Evolutionary conservation across 1,140 invertebrate species (phyloP), one percentile per base, ranked within the genome.

Genomic region (Zelostemma sp.): DNA sequence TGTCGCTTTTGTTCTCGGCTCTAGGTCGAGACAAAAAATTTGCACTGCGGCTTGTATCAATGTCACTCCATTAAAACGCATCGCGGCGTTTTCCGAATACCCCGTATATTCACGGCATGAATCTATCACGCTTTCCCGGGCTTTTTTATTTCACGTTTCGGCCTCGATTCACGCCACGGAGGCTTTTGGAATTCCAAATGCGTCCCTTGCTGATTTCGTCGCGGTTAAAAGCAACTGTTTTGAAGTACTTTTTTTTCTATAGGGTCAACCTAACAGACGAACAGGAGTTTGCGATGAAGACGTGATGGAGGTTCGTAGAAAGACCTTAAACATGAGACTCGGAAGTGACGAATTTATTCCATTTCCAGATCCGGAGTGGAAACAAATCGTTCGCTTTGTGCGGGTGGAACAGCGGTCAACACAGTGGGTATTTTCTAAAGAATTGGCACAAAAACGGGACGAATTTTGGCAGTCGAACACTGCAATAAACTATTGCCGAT

Each of bases 341-440:
- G 25, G 25, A 28, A 28, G 3, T 28, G 25, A 28, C 41, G 35
- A 25, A 25, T 40, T 8, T 12, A 1, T 9, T 47, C 12, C 62
- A 60, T 25, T 77, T 77, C 21, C 63, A 77, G 72, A 82, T 85
- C 35, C 80, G 62, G 51, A 88, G 86, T 18, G 90, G 90, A 8
- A 83, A 80, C 1, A 87, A 84, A 55, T 87, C 88, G 14, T 87
- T 94, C 28, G 88, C 86, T 12, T 53, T 95, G 1, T 95, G 93
- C 74, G 93, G 93, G 2, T 89, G 92, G 77, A 95, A 95, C 74
- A 93, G 90, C 73, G 93, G 92, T 18, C 93, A 95, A 73, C 93
- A 95, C 72, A 86, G 93, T 94, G 79, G 88, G 89, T 87, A 78
- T 56, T 48, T 55, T 33, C n/a, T n/a, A n/a, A n/a, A n/a, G n/a